Conservation (phyloP, 2,113 vertebrate genomes). For the Globicephala melas region DNA sequence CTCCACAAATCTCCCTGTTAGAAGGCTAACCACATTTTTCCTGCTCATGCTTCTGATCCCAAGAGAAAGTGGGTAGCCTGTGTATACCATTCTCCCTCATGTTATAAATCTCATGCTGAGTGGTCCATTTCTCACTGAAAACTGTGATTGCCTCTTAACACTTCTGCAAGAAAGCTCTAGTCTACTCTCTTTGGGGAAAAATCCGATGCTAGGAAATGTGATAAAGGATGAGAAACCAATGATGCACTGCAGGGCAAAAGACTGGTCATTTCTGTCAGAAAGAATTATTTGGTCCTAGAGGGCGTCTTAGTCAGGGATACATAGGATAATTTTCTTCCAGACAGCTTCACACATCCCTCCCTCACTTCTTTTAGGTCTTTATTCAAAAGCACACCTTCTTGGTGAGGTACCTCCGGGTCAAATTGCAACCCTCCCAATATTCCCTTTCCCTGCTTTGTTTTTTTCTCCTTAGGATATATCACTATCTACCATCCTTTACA, state of each 20-base stretch:
- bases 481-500: not conserved
- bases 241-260: not conserved
- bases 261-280: not conserved
- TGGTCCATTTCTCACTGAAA: not conserved
- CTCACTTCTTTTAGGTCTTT: not conserved
- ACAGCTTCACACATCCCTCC: not conserved
- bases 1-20: not conserved
- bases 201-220: not conserved
- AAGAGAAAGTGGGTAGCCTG: not conserved
- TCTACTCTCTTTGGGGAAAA: not conserved
- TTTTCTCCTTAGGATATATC: not conserved
- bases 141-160: not conserved
- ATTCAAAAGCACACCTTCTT: not conserved
- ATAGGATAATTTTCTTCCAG: not conserved
- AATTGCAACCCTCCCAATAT: not conserved
- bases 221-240: not conserved
- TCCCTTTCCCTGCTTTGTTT: not conserved
- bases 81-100: not conserved
- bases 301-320: not conserved
- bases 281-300: not conserved
- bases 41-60: not conserved
- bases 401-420: not conserved
- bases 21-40: not conserved
- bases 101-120: not conserved
- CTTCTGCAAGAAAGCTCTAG: not conserved